A percentile compares a stretch with the other conserved stretches of the same genome.
These are phyloP conservation scores for Erethizon dorsatum DNA, from an alignment of 2,797 vertebrate genomes.

Conservation along the genomic window DNA sequence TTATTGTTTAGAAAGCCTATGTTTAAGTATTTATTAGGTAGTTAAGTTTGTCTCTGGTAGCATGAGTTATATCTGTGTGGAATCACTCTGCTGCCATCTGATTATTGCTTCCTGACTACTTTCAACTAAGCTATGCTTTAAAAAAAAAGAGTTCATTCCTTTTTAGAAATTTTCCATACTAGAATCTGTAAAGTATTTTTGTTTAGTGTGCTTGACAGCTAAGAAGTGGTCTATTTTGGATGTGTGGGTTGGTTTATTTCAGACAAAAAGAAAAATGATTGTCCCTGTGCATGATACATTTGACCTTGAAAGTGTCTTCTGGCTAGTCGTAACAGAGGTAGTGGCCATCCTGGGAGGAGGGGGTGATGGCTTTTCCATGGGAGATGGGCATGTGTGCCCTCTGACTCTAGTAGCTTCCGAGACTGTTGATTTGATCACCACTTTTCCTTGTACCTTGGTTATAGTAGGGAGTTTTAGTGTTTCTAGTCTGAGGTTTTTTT, in stretches of 20 bases:
- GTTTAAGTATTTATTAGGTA: neutral
- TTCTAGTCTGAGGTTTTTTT: constrained; percentile 29
- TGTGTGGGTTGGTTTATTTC: constrained; percentile 60
- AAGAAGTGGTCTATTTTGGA: constrained; percentile 67
- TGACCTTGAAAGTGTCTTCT: constrained; percentile 40
- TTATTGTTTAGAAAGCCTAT: constrained; percentile 35
- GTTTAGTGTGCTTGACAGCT: constrained; percentile 51
- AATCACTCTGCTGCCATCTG: neutral
- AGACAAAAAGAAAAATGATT: constrained; percentile 46
- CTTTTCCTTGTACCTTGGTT: neutral
- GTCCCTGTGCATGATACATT: constrained; percentile 12
- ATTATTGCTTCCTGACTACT: constrained; percentile 60
- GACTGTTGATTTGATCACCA: neutral
- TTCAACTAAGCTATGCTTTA: constrained; percentile 45
- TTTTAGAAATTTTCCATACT: constrained; percentile 67
- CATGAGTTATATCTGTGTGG: neutral
- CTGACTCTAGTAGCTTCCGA: neutral
- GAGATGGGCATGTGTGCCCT: neutral
- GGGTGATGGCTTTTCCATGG: neutral
- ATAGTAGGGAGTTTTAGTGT: neutral
- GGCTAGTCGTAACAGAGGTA: neutral
- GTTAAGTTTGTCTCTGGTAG: constrained; percentile 17
- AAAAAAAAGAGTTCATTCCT: constrained; percentile 14
- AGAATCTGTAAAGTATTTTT: constrained; percentile 48
- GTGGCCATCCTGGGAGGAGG: neutral